Evolutionary conservation across 2,888 invertebrate genomes (phyloP).

Genomic region (Aphidoletes aphidimyza): DNA sequence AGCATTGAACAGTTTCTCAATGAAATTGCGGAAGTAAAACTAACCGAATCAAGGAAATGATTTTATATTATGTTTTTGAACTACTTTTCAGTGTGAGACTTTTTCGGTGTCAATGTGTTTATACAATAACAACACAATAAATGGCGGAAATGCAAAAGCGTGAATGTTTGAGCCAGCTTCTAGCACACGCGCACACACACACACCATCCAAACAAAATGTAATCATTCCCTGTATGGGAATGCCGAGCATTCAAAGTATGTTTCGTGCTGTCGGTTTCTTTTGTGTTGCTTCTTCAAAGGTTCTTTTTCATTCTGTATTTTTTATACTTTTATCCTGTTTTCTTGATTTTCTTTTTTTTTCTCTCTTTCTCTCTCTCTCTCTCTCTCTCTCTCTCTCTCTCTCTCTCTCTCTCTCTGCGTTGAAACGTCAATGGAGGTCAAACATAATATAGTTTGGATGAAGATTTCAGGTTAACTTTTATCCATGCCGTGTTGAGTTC

Average conservation of each 20-base stretch:
- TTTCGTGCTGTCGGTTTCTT: background rate
- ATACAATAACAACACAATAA: background rate
- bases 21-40: conserved; percentile 1
- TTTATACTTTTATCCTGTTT: background rate
- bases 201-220: no score
- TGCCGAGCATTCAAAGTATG: background rate
- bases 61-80: conserved; percentile 25
- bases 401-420: no score
- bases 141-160: conserved; percentile 27
- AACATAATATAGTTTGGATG: background rate
- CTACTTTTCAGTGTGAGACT: background rate
- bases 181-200: no score
- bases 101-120: no score
- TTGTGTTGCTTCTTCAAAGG: no score
- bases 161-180: background rate
- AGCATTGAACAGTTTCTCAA: conserved; percentile 16
- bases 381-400: no score
- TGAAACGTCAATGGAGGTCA: background rate
- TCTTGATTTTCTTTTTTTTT: background rate
- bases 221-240: background rate
- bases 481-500: background rate
- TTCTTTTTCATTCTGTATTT: background rate
- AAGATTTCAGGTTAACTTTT: no score
- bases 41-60: background rate
- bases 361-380: no score